Evolutionary conservation across 1,140 invertebrate species (phyloP), one percentile per base, ranked within the genome.

Genomic region (Semibalanus balanoides): DNA sequence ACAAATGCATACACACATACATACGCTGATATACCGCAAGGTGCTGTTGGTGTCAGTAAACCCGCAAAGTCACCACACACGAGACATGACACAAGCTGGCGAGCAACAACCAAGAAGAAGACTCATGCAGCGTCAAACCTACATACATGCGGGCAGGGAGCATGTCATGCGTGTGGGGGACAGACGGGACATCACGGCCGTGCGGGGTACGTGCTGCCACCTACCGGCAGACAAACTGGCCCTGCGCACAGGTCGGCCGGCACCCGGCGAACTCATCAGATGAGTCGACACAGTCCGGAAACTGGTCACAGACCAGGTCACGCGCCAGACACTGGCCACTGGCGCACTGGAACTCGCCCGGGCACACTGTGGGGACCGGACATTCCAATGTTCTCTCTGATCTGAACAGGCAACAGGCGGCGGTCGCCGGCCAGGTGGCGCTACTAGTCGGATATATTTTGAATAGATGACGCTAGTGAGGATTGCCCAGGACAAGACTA

Each of bases 311-410:
- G 31, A 92, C 83, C 43, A 87, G 84, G 11, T 84, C 76, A 70
- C 85, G 83, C 0, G 86, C 79, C 30, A 94, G 80, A 82, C 93
- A 95, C 73, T 87, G 81, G 0, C 93, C 92, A 64, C 90, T 83
- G 30, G 84, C 82, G 83, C 93, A 95, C 75, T 86, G 87, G 79
- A 87, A 86, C 79, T 89, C 84, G 74, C 82, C 82, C 11, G 81
- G 83, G 79, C 88, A 89, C 25, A 83, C 84, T 87, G 80, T 51
- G 31, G 7, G 29, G 31, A 64, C 30, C 81, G 77, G 14, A 64
- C 11, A 64, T 1, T 17, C 35, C 35, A 40, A 5, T 40, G 5
- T 5, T 74, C 0, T 25, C 7, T n/a, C 30, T 5, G 75, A 40
- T 5, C 35, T 40, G 51, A 7, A 19, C 14, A 7, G 51, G 7